Evolutionary conservation across 2,888 invertebrate species (phyloP).

Genomic region (Apamea monoglypha): DNA sequence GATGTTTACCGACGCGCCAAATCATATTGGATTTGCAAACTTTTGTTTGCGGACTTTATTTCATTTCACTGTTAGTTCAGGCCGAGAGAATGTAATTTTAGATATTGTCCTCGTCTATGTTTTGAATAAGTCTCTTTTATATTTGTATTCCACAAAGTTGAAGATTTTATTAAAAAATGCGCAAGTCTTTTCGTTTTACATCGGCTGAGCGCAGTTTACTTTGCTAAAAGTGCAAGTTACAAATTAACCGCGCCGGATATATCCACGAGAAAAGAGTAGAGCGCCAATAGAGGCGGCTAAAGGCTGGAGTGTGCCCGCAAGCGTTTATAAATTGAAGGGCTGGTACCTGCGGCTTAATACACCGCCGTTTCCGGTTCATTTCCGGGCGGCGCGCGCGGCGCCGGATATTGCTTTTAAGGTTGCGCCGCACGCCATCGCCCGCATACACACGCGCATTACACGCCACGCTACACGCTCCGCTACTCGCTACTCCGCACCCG

Average conservation of each 20-base stretch:
- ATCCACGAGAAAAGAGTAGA: slow-evolving; percentile 77
- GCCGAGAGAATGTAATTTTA: slow-evolving; percentile 88
- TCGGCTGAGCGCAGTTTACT: slow-evolving; percentile 18
- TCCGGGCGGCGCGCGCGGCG: slow-evolving; percentile 89
- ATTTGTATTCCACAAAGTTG: slow-evolving; percentile 64
- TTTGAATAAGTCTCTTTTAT: slow-evolving; percentile 77
- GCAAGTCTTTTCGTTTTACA: slow-evolving; percentile 27
- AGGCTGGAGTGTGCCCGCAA: slow-evolving; percentile 83
- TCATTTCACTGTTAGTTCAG: slow-evolving; percentile 89
- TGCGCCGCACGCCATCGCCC: slow-evolving; percentile 85
- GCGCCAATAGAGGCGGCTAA: slow-evolving; percentile 73
- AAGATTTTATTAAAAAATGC: slow-evolving; percentile 69
- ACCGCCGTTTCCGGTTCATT: slow-evolving; percentile 91
- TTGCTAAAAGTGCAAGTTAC: slow-evolving; percentile 77
- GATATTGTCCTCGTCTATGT: slow-evolving; percentile 82
- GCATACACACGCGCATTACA: slow-evolving; percentile 72
- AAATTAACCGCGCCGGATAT: slow-evolving; percentile 86
- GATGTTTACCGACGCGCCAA: slow-evolving; percentile 90
- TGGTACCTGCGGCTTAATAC: slow-evolving; percentile 91
- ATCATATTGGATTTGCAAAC: slow-evolving; percentile 91
- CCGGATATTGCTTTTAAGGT: slow-evolving; percentile 91
- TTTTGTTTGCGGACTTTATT: slow-evolving; percentile 91
- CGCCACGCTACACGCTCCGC: slow-evolving; percentile 68
- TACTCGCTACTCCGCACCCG: slow-evolving; percentile 59
- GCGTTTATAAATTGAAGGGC: slow-evolving; percentile 91